Base-by-base conservation (phyloP, 2,113 vertebrate species). In the Tichodroma muraria region DNA sequence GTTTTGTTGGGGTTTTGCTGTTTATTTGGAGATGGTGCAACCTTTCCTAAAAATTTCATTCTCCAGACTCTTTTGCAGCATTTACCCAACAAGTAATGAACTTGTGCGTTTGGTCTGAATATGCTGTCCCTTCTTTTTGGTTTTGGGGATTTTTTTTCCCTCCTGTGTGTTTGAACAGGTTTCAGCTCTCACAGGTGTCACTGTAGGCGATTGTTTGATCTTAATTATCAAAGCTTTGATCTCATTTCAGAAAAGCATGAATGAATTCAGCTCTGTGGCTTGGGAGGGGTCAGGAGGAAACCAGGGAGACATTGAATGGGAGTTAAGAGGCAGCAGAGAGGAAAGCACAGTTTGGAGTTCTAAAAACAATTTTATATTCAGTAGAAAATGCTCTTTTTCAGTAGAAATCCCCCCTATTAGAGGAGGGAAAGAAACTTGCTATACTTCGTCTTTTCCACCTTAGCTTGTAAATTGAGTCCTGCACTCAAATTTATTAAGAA, bases 341-440 rank as follows among this genome's bases (percentile, higher is more conserved):
- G 20, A 71, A 81, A 88, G 11, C 45, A 70, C 23, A 40, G 3
- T 38, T 76, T 50, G 81, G 3, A 7, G n/a, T 70, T 45, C 50
- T 59, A 30, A 78, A 78, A 80, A 23, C 8, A 70, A 71, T 50
- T 77, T 85, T 80, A 15, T 40, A 42, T 76, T 77, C 53, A 57
- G 14, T 22, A 53, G 21, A 79, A 19, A n/a, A n/a, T n/a, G n/a
- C n/a, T n/a, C n/a, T n/a, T n/a, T n/a, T n/a, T n/a, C n/a, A n/a
- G n/a, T n/a, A n/a, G n/a, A n/a, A n/a, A n/a, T n/a, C n/a, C n/a
- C n/a, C n/a, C n/a, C n/a, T n/a, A n/a, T n/a, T n/a, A n/a, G n/a
- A n/a, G n/a, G 0, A 0, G 1, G 0, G 44, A 17, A 2, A 5
- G 14, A 47, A 71, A 9, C 15, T 75, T 45, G 6, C 57, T 79